These are phyloP conservation scores for Eucriotettix oculatus DNA, from an alignment of 2,888 invertebrate species.

Conservation along the genomic window DNA sequence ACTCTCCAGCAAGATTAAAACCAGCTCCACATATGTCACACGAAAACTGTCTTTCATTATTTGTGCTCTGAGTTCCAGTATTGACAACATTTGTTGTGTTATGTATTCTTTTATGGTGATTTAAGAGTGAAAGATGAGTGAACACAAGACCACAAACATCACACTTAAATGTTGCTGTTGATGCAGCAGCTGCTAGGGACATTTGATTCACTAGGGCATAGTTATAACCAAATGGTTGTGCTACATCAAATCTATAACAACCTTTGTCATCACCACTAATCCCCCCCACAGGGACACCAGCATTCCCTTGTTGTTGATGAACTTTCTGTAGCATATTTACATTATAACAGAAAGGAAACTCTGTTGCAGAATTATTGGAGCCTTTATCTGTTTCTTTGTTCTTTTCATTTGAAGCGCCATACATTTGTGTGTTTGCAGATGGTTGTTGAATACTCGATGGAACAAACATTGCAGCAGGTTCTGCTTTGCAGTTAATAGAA, in stretches of 20 bases:
- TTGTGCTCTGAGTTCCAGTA: slow-evolving; percentile 10
- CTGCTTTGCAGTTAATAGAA: slow-evolving; percentile 8
- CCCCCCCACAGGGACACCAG: slow-evolving; percentile 26
- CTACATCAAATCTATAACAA: slow-evolving; percentile 32
- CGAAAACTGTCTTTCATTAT: slow-evolving; percentile 23
- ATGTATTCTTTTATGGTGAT: slow-evolving; percentile 72
- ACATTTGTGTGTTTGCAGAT: slow-evolving; percentile 7
- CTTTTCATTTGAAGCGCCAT: slow-evolving; percentile 2
- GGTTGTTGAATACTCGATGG: slow-evolving; percentile 20
- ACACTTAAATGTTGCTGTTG: slow-evolving; percentile 74
- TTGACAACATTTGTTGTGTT: slow-evolving; percentile 6
- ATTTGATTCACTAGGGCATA: slow-evolving; percentile 76
- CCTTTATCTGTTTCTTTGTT: slow-evolving; percentile 7
- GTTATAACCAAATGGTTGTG: slow-evolving; percentile 38
- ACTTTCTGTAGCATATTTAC: slow-evolving; percentile 33
- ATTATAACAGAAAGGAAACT: slow-evolving; percentile 33
- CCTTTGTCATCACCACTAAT: slow-evolving; percentile 29
- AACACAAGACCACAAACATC: slow-evolving; percentile 77
- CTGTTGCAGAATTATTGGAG: slow-evolving; percentile 17
- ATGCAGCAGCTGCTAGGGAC: slow-evolving; percentile 44
- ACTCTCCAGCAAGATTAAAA: slow-evolving; percentile 28
- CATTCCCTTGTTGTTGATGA: slow-evolving; percentile 17
- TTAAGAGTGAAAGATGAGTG: slow-evolving; percentile 62
- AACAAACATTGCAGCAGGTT: slow-evolving; percentile 10
- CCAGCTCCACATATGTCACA: slow-evolving; percentile 31